phyloP scores from a whole-genome alignment of 1,140 invertebrate genomes.

The Cydia fagiglandana region DNA sequence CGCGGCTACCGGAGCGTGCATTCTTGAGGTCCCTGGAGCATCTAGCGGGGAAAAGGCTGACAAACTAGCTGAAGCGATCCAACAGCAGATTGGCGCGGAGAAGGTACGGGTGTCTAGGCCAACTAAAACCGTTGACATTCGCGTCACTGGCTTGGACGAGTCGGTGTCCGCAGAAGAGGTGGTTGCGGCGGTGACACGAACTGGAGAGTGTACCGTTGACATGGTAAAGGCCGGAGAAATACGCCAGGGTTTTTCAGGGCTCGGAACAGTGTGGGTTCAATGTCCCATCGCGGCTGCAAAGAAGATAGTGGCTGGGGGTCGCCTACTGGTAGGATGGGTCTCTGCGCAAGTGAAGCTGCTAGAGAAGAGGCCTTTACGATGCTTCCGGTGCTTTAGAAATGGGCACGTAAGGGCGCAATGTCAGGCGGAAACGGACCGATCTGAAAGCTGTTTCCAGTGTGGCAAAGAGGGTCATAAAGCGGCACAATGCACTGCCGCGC shows the following conservation, averaged over 20 bases:
- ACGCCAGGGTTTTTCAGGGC: background rate
- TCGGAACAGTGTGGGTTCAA: slow-evolving; percentile 34
- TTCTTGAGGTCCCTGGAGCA: slow-evolving; percentile 32
- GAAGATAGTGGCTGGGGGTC: slow-evolving; percentile 1
- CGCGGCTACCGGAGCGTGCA: slow-evolving; percentile 31
- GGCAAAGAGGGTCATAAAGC: slow-evolving; percentile 36
- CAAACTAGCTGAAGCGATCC: slow-evolving; percentile 32
- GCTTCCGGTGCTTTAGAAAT: slow-evolving; percentile 37
- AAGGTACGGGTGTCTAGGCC: slow-evolving; percentile 32
- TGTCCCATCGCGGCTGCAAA: slow-evolving; percentile 32
- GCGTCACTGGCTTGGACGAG: no score
- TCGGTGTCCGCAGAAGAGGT: no score
- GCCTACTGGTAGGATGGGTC: no score
- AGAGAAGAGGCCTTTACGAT: slow-evolving; percentile 38
- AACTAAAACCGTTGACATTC: no score
- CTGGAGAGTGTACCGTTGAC: no score
- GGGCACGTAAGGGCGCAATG: background rate
- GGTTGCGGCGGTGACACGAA: no score
- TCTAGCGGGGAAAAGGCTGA: slow-evolving; percentile 35
- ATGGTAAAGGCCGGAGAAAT: no score
- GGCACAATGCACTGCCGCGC: background rate
- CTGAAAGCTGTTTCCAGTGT: no score
- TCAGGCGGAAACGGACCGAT: no score
- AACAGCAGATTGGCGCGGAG: background rate
- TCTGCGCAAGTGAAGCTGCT: slow-evolving; percentile 18